Percentiles rank a stretch among this genome's conserved stretches.
Evolutionary conservation across 2,113 vertebrate species (phyloP).

Genomic region (zebrafish (Danio rerio)): DNA sequence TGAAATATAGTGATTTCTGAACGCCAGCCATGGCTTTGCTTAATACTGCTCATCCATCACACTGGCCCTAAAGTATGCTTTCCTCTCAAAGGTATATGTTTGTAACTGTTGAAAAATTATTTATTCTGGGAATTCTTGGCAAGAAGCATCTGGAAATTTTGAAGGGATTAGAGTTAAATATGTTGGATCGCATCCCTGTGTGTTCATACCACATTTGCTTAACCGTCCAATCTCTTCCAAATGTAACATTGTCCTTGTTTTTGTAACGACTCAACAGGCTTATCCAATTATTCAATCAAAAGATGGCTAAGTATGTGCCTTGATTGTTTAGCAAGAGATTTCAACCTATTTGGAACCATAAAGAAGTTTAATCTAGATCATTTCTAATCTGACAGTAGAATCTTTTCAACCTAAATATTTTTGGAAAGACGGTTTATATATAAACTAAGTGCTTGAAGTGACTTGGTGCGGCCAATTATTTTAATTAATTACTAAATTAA

Average conservation of each 20-base stretch:
- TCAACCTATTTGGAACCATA: neutral
- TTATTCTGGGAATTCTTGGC: slow-evolving; percentile 58
- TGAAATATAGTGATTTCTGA: slow-evolving; percentile 34
- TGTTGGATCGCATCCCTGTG: slow-evolving; percentile 34
- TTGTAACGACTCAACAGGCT: slow-evolving; percentile 13
- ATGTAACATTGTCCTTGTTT: slow-evolving; percentile 28
- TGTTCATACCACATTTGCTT: slow-evolving; percentile 41
- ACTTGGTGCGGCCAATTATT: too few species aligned
- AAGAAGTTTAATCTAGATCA: neutral
- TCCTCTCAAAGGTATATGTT: slow-evolving; percentile 57
- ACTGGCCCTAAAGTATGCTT: slow-evolving; percentile 60
- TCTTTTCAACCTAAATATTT: neutral
- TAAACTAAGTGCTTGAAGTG: too few species aligned
- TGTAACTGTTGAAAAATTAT: slow-evolving; percentile 51
- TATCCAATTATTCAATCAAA: slow-evolving; percentile 9
- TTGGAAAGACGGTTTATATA: neutral
- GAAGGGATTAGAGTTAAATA: slow-evolving; percentile 59
- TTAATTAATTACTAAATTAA: too few species aligned
- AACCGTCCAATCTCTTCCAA: slow-evolving; percentile 27
- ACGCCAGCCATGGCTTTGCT: slow-evolving; percentile 35
- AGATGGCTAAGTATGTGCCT: neutral
- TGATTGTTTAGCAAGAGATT: neutral
- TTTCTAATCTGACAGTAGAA: neutral
- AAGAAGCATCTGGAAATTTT: slow-evolving; percentile 47
- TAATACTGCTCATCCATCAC: slow-evolving; percentile 48